Conservation (phyloP, 2,113 vertebrate species). For the Crypturellus undulatus region DNA sequence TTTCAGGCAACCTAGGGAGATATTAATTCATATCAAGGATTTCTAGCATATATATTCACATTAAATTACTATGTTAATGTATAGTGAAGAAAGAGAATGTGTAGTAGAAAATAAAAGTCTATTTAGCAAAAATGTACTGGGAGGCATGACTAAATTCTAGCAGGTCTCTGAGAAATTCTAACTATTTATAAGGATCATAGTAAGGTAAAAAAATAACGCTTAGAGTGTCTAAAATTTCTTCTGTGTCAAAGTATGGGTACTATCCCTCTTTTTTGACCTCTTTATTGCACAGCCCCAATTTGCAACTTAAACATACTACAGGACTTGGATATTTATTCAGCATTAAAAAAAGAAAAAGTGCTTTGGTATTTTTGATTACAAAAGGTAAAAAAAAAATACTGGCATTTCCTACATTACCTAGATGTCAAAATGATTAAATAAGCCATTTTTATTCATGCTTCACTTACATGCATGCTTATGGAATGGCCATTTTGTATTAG, state of each 20-base stretch:
- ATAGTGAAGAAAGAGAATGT: not conserved
- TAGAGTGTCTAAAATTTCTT: not conserved
- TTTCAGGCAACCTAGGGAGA: slow-evolving; percentile 90
- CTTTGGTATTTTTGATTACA: not conserved
- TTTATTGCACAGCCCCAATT: not conserved
- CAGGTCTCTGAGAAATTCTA: not conserved
- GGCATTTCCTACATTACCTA: not conserved
- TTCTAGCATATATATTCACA: not conserved
- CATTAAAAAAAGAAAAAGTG: not conserved
- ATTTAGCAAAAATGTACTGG: not conserved
- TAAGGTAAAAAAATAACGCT: not conserved
- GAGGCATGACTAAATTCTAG: not conserved
- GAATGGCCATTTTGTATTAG: not conserved
- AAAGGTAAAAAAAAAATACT: not conserved
- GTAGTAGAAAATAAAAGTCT: not conserved
- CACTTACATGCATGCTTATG: not conserved
- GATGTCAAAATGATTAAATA: not conserved
- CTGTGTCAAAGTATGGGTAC: not conserved
- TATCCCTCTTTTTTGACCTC: not conserved
- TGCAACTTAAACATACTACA: not conserved
- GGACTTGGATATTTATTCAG: not conserved
- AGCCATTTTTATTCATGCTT: not conserved
- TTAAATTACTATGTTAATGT: not conserved
- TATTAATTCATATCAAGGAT: slow-evolving; percentile 50
- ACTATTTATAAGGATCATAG: not conserved